phyloP scores from a whole-genome alignment of 2,888 invertebrate genomes.

The Gastrophysa polygoni region DNA sequence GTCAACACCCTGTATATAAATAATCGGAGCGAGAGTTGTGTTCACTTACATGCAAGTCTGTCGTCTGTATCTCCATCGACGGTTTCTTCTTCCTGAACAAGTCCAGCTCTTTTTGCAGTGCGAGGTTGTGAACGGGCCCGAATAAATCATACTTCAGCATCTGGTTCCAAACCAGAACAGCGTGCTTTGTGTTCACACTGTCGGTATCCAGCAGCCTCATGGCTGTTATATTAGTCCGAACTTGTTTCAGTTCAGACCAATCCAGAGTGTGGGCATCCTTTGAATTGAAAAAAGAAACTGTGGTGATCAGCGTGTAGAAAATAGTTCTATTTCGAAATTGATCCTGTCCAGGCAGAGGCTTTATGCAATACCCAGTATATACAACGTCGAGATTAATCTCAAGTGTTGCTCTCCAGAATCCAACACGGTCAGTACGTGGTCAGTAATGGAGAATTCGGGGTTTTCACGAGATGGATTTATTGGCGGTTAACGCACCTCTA shows the following conservation, averaged over 20 bases:
- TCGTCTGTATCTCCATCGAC: constrained; percentile 14
- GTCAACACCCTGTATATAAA: no score
- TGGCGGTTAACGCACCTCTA: neutral
- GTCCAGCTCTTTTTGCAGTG: constrained; percentile 19
- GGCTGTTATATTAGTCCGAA: constrained; percentile 72
- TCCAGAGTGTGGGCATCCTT: constrained; percentile 70
- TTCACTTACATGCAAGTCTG: constrained; percentile 21
- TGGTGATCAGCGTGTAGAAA: no score
- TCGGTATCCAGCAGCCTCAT: constrained; percentile 67
- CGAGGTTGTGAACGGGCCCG: constrained; percentile 12
- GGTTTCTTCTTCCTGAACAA: constrained; percentile 9
- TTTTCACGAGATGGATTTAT: neutral
- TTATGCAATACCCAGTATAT: neutral
- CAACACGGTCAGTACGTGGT: neutral
- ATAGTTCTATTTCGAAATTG: no score
- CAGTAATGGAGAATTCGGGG: neutral
- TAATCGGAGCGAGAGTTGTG: no score
- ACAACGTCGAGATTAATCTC: neutral
- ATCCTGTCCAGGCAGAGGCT: neutral
- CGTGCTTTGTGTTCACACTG: constrained; percentile 55
- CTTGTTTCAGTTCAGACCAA: constrained; percentile 59
- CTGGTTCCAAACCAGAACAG: constrained; percentile 28
- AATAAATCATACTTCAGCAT: constrained; percentile 19
- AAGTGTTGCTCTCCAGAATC: neutral
- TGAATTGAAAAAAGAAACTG: no score